A percentile compares a stretch with the other conserved stretches of the same genome.
These are phyloP conservation scores for Sternarchorhynchus goeldii DNA, from an alignment of 2,797 vertebrate species.

Conservation along the genomic window DNA sequence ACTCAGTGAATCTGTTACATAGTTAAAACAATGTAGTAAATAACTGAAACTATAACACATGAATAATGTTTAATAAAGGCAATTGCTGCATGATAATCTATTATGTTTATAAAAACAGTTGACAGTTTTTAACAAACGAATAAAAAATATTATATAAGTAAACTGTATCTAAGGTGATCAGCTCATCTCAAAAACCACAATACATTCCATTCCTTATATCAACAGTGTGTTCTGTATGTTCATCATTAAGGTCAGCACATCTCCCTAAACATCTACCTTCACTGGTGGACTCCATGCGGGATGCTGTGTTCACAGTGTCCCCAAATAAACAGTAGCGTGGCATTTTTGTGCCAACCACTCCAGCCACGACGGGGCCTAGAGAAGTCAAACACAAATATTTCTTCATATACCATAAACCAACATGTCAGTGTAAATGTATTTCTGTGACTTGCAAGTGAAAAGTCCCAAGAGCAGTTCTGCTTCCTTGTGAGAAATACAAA, in stretches of 20 bases:
- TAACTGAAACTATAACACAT: too few species aligned
- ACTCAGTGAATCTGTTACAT: too few species aligned
- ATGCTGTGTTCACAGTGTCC: constrained; percentile 81
- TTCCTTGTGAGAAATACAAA: neutral
- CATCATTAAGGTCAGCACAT: constrained; percentile 32
- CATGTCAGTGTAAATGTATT: neutral
- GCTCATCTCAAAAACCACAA: neutral
- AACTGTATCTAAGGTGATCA: neutral
- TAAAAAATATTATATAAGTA: neutral
- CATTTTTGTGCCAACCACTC: constrained; percentile 83
- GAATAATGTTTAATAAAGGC: too few species aligned
- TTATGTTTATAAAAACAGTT: too few species aligned
- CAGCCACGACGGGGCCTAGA: constrained; percentile 79
- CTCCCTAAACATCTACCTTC: constrained; percentile 68
- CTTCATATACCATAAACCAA: neutral
- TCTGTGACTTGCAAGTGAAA: neutral
- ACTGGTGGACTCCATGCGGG: constrained; percentile 83
- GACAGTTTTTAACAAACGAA: too few species aligned
- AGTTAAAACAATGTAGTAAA: too few species aligned
- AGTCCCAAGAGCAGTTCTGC: too few species aligned
- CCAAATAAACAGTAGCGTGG: constrained; percentile 82
- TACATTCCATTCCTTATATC: constrained; percentile 17
- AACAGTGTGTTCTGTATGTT: neutral
- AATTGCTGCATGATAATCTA: too few species aligned
- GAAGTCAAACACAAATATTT: constrained; percentile 11